phyloP scores from a whole-genome alignment of 2,888 invertebrate species.

The Bellardia bayeri region DNA sequence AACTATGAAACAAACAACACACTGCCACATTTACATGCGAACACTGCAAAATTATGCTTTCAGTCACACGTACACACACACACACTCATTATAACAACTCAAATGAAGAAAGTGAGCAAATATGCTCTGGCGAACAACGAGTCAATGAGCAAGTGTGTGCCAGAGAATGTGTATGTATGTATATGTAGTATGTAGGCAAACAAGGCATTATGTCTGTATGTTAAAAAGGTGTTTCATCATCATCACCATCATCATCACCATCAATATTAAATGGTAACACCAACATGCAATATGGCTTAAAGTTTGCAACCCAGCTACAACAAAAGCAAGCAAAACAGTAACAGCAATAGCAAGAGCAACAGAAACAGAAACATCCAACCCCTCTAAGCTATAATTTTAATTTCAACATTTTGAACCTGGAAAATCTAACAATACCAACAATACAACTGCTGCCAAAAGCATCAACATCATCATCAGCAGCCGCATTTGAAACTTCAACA shows the following conservation, averaged over 20 bases:
- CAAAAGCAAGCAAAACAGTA: not conserved
- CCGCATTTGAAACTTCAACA: constrained; percentile 36
- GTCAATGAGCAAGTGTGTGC: constrained; percentile 7
- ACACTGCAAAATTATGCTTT: not conserved
- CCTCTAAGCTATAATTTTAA: constrained; percentile 80
- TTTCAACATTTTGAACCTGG: constrained; percentile 75
- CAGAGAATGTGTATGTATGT: not conserved
- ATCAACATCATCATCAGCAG: constrained; percentile 26
- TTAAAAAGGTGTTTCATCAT: constrained; percentile 49
- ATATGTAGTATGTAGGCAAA: constrained; percentile 26
- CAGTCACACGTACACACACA: constrained; percentile 11
- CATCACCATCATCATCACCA: constrained; percentile 31
- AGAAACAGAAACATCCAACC: constrained; percentile 12
- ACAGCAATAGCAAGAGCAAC: constrained; percentile 22
- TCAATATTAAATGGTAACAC: constrained; percentile 41
- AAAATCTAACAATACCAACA: constrained; percentile 50
- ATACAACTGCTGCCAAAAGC: constrained; percentile 40
- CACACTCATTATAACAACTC: constrained; percentile 44
- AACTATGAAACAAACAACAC: constrained; percentile 26
- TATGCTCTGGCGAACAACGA: constrained; percentile 42
- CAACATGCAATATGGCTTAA: constrained; percentile 39
- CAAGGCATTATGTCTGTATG: constrained; percentile 6
- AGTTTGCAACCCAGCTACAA: not conserved
- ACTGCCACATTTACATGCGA: not conserved
- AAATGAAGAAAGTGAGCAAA: constrained; percentile 47